These are phyloP conservation scores for Seriola quinqueradiata DNA, from an alignment of 2,113 vertebrate species.

Conservation along the genomic window DNA sequence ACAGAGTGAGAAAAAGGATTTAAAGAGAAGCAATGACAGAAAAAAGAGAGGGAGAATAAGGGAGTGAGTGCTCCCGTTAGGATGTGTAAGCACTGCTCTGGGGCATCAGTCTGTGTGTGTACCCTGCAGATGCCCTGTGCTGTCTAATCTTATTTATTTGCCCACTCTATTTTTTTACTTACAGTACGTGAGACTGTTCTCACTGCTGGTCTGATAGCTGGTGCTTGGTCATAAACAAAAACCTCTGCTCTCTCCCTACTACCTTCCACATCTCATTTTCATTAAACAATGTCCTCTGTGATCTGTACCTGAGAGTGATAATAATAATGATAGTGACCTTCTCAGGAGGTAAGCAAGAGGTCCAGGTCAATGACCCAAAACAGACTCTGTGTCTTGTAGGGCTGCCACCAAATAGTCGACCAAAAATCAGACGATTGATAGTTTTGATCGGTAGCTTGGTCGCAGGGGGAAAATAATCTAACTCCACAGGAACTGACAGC, in stretches of 20 bases:
- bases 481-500: too few relatives aligned
- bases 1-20: constrained; percentile 16
- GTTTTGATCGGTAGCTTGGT: too few relatives aligned
- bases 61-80: constrained; percentile 36
- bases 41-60: constrained; percentile 21
- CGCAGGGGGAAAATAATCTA: too few relatives aligned
- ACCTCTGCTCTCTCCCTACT: background rate
- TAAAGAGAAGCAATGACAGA: constrained; percentile 34
- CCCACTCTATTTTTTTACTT: constrained; percentile 60
- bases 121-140: constrained; percentile 75
- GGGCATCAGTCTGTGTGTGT: constrained; percentile 66
- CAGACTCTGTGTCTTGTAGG: background rate
- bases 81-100: constrained; percentile 72
- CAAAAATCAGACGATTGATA: too few relatives aligned
- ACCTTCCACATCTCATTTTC: background rate
- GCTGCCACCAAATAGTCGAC: too few relatives aligned
- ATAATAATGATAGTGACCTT: constrained; percentile 1
- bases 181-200: constrained; percentile 62
- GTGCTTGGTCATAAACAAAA: constrained; percentile 33
- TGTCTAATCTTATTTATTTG: constrained; percentile 78
- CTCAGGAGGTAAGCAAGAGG: background rate
- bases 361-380: background rate
- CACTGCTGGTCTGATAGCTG: constrained; percentile 50
- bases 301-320: constrained; percentile 14
- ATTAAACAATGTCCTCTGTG: constrained; percentile 16